These are phyloP conservation scores for Chloebia gouldiae DNA, from an alignment of 2,113 vertebrate species.

Conservation along the genomic window DNA sequence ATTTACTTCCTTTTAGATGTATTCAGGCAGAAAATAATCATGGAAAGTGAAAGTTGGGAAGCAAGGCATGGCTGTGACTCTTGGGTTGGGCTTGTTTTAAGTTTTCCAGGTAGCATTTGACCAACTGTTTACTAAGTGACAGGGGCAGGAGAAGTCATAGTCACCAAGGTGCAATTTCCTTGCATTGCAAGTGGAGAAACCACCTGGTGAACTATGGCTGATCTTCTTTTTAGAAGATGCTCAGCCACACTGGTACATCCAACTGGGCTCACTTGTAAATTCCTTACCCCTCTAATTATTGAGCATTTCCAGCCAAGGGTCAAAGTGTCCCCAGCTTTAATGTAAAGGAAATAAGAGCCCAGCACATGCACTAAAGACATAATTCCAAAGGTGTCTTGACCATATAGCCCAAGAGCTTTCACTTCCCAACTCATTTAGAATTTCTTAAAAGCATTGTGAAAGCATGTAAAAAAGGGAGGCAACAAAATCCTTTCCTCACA, in stretches of 20 bases:
- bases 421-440: accelerated
- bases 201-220: neutral
- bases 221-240: neutral
- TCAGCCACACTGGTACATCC: neutral
- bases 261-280: neutral
- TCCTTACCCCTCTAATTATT: neutral
- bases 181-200: neutral
- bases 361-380: neutral
- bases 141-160: neutral
- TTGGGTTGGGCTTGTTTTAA: neutral
- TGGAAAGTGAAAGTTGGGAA: conserved; percentile 4
- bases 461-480: neutral
- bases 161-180: neutral
- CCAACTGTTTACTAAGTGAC: neutral
- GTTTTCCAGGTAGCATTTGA: neutral
- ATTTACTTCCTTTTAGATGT: conserved; percentile 47
- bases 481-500: neutral
- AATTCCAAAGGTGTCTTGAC: neutral
- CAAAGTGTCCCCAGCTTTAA: neutral
- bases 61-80: neutral
- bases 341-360: neutral
- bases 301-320: neutral
- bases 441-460: neutral
- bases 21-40: conserved; percentile 54
- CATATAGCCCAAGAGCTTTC: neutral